Evolutionary conservation across 2,888 invertebrate genomes (phyloP).

Genomic region (Artemia sinica): DNA sequence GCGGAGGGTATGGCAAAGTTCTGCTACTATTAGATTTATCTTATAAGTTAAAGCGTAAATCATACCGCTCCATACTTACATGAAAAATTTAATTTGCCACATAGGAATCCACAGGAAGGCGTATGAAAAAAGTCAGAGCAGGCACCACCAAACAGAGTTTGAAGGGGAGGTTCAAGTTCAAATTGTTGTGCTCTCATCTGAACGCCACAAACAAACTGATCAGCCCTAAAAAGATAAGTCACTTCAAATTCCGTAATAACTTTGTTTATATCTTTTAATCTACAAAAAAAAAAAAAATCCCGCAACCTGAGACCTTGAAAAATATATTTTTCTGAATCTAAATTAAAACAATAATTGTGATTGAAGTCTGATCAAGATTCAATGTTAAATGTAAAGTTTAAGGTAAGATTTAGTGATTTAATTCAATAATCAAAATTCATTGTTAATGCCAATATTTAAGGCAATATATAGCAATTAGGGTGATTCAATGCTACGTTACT

Average conservation of each 20-base stretch:
- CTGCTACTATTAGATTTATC: neutral
- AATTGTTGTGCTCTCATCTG: slow-evolving; percentile 28
- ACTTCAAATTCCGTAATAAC: neutral
- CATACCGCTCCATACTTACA: slow-evolving; percentile 26
- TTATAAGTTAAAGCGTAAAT: neutral
- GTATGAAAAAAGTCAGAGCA: slow-evolving; percentile 30
- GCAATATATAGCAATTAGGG: too few relatives aligned
- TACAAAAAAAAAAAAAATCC: too few relatives aligned
- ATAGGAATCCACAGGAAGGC: slow-evolving; percentile 30
- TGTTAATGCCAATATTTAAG: too few relatives aligned
- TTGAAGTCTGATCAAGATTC: too few relatives aligned
- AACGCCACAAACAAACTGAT: slow-evolving; percentile 29
- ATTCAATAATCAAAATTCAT: too few relatives aligned
- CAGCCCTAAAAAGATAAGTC: slow-evolving; percentile 25
- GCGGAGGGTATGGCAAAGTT: neutral
- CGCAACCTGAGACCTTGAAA: too few relatives aligned
- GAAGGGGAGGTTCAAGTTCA: slow-evolving; percentile 27
- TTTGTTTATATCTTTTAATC: too few relatives aligned
- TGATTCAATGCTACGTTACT: too few relatives aligned
- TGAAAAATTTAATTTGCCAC: slow-evolving; percentile 28
- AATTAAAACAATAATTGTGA: too few relatives aligned
- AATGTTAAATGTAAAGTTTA: too few relatives aligned
- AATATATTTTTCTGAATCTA: too few relatives aligned
- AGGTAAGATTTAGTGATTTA: too few relatives aligned
- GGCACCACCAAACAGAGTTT: slow-evolving; percentile 28